These are phyloP conservation scores for Calonectris borealis DNA, from an alignment of 2,113 vertebrate species.

Conservation along the genomic window DNA sequence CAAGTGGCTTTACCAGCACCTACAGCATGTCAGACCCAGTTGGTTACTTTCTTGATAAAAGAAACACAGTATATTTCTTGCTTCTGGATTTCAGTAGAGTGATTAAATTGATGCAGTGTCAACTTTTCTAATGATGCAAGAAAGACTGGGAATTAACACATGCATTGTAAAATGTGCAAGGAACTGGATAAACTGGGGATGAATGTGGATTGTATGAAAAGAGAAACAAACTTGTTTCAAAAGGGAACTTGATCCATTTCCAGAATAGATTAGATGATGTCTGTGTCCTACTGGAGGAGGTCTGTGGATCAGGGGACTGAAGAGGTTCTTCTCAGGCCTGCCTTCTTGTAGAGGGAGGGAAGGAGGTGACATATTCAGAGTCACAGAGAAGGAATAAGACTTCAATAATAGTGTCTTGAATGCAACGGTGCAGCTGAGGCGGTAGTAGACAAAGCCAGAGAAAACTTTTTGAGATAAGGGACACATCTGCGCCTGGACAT, in stretches of 20 bases:
- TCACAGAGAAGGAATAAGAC: not conserved
- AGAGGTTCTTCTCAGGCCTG: not conserved
- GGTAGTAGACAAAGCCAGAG: not conserved
- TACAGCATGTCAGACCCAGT: not conserved
- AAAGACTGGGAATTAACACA: not conserved
- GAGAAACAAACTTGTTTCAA: not conserved
- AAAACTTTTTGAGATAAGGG: not conserved
- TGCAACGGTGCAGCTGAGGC: accelerated
- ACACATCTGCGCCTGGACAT: not conserved
- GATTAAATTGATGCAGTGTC: not conserved
- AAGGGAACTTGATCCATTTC: not conserved
- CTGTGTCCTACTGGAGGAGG: not conserved
- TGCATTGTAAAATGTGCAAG: not conserved
- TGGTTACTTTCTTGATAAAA: not conserved
- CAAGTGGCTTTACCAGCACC: not conserved
- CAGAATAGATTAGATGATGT: not conserved
- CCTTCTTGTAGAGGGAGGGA: not conserved
- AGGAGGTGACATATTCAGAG: not conserved
- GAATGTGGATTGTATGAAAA: not conserved
- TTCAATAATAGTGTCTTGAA: not conserved
- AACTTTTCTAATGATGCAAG: not conserved
- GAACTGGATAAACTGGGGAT: not conserved
- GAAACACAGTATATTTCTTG: not conserved
- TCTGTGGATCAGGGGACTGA: not conserved
- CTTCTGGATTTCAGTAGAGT: not conserved